These are phyloP conservation scores for Ephydatia muelleri DNA, from an alignment of 37 sponge, comb jelly and placozoan species.

Conservation along the genomic window DNA sequence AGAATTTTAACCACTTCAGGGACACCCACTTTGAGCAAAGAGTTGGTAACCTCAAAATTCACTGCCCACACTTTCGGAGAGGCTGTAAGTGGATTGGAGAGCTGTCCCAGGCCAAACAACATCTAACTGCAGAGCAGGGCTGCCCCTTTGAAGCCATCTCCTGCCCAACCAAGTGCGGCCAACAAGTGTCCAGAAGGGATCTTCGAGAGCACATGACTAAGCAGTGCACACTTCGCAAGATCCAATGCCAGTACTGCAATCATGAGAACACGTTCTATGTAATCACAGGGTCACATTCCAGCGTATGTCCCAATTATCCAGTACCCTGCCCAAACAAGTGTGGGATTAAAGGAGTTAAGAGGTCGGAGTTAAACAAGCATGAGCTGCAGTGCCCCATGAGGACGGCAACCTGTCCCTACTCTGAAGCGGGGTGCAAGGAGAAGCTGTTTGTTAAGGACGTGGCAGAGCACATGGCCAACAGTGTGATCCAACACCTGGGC, in stretches of 20 bases:
- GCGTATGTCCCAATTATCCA: slow-evolving; percentile 53
- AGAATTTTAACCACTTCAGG: slow-evolving; percentile 55
- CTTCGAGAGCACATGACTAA: slow-evolving; percentile 37
- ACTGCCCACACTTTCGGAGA: slow-evolving; percentile 53
- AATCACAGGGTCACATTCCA: slow-evolving; percentile 42
- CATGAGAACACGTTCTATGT: slow-evolving; percentile 31
- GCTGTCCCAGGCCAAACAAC: slow-evolving; percentile 12
- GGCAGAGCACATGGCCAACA: slow-evolving; percentile 33
- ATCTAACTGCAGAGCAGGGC: slow-evolving; percentile 31
- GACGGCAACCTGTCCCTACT: slow-evolving; percentile 36
- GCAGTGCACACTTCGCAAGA: slow-evolving; percentile 38
- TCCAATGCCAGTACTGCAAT: slow-evolving; percentile 59
- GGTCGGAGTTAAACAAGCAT: slow-evolving; percentile 42
- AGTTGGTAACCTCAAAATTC: slow-evolving; percentile 23
- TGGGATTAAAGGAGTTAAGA: slow-evolving; percentile 20
- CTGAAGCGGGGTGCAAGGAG: slow-evolving; percentile 44
- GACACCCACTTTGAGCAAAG: slow-evolving; percentile 56
- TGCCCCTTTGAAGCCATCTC: slow-evolving; percentile 31
- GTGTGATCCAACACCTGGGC: slow-evolving; percentile 19
- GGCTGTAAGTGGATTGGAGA: slow-evolving; percentile 70
- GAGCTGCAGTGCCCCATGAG: slow-evolving; percentile 34
- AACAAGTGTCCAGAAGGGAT: slow-evolving; percentile 15
- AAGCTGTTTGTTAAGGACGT: slow-evolving; percentile 38
- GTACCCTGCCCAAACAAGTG: slow-evolving; percentile 61
- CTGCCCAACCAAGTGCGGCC: slow-evolving; percentile 59